These are phyloP conservation scores for Trissolcus japonicus DNA, from an alignment of 2,888 invertebrate genomes.

Conservation along the genomic window DNA sequence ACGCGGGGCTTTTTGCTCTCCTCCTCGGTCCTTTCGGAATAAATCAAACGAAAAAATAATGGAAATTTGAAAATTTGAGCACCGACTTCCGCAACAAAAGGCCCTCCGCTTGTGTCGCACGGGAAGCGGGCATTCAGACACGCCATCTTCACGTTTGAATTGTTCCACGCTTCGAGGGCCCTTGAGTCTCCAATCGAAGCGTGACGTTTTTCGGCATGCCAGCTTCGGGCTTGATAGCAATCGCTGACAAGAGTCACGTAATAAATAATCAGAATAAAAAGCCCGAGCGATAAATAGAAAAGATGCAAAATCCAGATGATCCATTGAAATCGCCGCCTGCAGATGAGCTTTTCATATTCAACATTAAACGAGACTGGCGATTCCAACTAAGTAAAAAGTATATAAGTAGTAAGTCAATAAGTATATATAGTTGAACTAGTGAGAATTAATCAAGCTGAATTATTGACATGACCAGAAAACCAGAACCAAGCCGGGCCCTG, in stretches of 20 bases:
- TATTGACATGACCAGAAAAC: too few relatives aligned
- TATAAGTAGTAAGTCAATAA: too few relatives aligned
- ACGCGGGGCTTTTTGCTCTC: slow-evolving; percentile 12
- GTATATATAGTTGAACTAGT: too few relatives aligned
- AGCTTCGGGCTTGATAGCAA: slow-evolving; percentile 35
- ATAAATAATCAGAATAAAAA: slow-evolving; percentile 49
- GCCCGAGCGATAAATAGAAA: slow-evolving; percentile 23
- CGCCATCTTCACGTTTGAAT: slow-evolving; percentile 41
- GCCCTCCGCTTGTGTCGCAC: slow-evolving; percentile 20
- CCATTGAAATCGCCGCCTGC: slow-evolving; percentile 11
- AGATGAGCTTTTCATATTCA: slow-evolving; percentile 5
- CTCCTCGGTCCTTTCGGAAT: slow-evolving; percentile 21
- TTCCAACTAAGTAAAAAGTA: too few relatives aligned
- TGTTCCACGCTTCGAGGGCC: slow-evolving; percentile 29
- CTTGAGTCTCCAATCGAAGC: slow-evolving; percentile 36
- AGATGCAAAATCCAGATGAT: slow-evolving; percentile 34
- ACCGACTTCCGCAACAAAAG: slow-evolving; percentile 36
- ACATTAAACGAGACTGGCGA: too few relatives aligned
- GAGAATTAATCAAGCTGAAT: too few relatives aligned
- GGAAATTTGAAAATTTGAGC: slow-evolving; percentile 43
- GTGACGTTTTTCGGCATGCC: slow-evolving; percentile 40
- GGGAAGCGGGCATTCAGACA: slow-evolving; percentile 25
- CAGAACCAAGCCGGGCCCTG: too few relatives aligned
- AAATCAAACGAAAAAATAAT: slow-evolving; percentile 52
- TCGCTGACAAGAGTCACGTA: slow-evolving; percentile 45